Evolutionary conservation across 1,140 invertebrate genomes (phyloP).

Genomic region (Drosophila oshimai): DNA sequence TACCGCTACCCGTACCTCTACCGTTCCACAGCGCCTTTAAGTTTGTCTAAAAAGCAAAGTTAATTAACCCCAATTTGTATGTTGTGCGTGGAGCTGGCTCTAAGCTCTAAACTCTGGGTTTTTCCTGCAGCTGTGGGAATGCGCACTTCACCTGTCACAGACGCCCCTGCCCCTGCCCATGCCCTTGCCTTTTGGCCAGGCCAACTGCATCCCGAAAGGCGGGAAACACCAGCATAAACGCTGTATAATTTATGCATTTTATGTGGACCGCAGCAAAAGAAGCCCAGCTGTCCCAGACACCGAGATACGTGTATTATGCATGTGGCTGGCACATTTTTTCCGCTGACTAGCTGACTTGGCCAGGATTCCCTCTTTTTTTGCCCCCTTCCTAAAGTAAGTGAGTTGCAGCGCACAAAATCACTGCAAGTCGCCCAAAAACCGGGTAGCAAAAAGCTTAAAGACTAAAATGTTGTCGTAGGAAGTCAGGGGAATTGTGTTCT

Average conservation of each 20-base stretch:
- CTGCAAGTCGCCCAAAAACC: conserved; percentile 45
- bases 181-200: neutral
- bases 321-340: conserved; percentile 47
- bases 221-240: conserved; percentile 50
- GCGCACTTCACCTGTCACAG: conserved; percentile 58
- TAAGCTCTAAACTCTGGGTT: conserved; percentile 7
- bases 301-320: conserved; percentile 74
- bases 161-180: too few species aligned
- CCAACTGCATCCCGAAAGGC: neutral
- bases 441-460: conserved; percentile 50
- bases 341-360: conserved; percentile 39
- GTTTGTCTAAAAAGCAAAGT: conserved; percentile 54
- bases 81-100: conserved; percentile 24
- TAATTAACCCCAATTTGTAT: conserved; percentile 76
- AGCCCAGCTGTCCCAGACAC: conserved; percentile 65
- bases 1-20: neutral
- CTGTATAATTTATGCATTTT: conserved; percentile 78
- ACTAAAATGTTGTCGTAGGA: conserved; percentile 12
- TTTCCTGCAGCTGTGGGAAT: conserved; percentile 35
- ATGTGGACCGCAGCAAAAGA: conserved; percentile 73
- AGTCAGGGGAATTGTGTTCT: neutral
- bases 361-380: neutral
- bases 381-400: neutral
- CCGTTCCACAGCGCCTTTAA: conserved; percentile 2
- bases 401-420: conserved; percentile 34